phyloP scores from a whole-genome alignment of 2,888 invertebrate genomes.

The Gibbula magus region DNA sequence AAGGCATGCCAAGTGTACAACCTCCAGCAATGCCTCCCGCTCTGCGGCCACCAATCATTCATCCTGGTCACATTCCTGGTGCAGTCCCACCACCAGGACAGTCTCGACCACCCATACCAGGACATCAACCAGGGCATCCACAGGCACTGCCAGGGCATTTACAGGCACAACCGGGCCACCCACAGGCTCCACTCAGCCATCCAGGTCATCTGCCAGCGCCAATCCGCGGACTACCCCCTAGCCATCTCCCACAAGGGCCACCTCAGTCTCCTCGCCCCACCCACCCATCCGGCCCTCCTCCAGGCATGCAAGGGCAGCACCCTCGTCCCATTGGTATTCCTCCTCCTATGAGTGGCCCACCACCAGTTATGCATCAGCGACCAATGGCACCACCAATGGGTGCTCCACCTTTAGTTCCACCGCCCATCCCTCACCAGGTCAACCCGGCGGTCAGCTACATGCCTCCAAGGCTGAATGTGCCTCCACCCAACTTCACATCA shows the following conservation, averaged over 20 bases:
- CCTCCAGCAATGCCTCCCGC: constrained; percentile 38
- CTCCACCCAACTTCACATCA: constrained; percentile 2
- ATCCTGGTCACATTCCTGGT: constrained; percentile 34
- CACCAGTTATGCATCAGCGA: constrained; percentile 5
- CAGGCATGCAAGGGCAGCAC: neutral
- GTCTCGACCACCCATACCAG: constrained; percentile 33
- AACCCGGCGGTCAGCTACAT: neutral
- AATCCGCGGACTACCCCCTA: constrained; percentile 25
- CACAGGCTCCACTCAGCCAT: constrained; percentile 32
- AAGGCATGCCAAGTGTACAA: no score
- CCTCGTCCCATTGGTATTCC: neutral
- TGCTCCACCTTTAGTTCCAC: neutral
- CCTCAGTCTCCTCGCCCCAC: constrained; percentile 26
- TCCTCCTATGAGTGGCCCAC: neutral
- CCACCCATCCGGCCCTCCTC: neutral
- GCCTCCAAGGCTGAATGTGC: neutral
- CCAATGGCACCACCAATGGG: neutral
- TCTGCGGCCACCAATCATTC: constrained; percentile 34
- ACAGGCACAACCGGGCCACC: constrained; percentile 24
- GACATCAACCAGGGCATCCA: constrained; percentile 25
- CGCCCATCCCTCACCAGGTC: neutral
- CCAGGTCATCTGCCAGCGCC: constrained; percentile 27
- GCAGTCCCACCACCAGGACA: constrained; percentile 31
- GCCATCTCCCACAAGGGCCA: constrained; percentile 30
- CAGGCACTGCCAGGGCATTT: constrained; percentile 17